Evolutionary conservation across 2,113 vertebrate genomes (phyloP).

Genomic region (Nyctibius bracteatus): DNA sequence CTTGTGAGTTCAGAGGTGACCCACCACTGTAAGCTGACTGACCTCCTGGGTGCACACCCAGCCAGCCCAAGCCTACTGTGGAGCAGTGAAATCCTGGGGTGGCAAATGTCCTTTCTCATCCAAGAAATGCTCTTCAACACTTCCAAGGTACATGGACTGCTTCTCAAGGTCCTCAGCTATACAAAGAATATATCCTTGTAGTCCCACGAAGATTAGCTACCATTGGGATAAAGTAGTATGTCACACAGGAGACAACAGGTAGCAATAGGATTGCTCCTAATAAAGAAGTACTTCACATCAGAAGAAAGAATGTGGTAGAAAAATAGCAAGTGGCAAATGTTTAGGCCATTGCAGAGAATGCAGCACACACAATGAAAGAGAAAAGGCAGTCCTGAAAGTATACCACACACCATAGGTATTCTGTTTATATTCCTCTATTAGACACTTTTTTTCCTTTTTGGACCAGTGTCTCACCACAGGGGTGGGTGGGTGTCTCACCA

Average conservation of each 20-base stretch:
- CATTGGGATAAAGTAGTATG: not conserved
- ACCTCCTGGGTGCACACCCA: not conserved
- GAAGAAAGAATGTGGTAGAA: not conserved
- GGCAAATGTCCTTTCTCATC: not conserved
- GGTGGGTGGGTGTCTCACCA: not conserved
- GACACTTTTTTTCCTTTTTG: not conserved
- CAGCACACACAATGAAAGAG: not conserved
- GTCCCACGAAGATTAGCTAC: not conserved
- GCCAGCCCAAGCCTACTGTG: not conserved
- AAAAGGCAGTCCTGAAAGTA: not conserved
- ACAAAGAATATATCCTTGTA: not conserved
- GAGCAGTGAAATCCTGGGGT: not conserved
- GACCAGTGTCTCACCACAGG: not conserved
- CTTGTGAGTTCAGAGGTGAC: not conserved
- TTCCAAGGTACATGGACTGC: not conserved
- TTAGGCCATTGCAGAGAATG: not conserved
- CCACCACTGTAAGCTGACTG: not conserved
- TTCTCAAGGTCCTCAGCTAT: not conserved
- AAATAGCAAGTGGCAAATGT: not conserved
- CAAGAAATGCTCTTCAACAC: not conserved
- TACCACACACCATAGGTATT: not conserved
- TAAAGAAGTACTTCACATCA: not conserved
- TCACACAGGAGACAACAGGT: not conserved
- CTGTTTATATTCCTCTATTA: not conserved
- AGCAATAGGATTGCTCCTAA: not conserved